Conservation (phyloP, 1,140 invertebrate genomes). For the Nephila pilipes region DNA sequence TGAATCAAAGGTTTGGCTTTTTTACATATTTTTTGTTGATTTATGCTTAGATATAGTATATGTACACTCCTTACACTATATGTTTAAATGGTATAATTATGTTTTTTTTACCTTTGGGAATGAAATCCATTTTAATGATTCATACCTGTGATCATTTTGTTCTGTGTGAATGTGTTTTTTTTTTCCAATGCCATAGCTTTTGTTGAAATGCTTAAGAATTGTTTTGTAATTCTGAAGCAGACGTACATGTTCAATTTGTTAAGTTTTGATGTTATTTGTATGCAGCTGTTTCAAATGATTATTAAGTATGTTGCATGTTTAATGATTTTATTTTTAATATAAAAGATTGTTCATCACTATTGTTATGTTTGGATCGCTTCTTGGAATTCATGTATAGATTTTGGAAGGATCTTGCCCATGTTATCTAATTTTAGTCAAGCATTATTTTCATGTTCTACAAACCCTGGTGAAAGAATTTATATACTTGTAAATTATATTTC, state of each 20-base stretch:
- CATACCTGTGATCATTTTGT: constrained; percentile 58
- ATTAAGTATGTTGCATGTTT: constrained; percentile 59
- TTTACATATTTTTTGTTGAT: background rate
- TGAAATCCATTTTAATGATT: background rate
- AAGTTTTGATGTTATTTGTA: constrained; percentile 74
- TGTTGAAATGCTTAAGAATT: constrained; percentile 9
- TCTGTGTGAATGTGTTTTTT: constrained; percentile 26
- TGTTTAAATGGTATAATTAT: background rate
- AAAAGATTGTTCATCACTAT: constrained; percentile 12
- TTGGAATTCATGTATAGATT: background rate
- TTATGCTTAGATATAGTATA: background rate
- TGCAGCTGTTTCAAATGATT: constrained; percentile 69
- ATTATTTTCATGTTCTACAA: background rate
- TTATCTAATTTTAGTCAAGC: constrained; percentile 24
- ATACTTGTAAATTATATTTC: background rate
- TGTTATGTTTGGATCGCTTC: constrained; percentile 24
- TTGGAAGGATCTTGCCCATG: background rate
- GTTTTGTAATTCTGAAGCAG: constrained; percentile 26
- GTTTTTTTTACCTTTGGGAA: constrained; percentile 17
- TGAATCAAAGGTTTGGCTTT: background rate
- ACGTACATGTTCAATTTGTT: constrained; percentile 66
- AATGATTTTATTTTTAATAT: constrained; percentile 68
- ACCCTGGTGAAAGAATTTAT: background rate
- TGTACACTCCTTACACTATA: background rate
- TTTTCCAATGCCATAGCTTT: constrained; percentile 38